phyloP scores from a whole-genome alignment of 2,888 invertebrate genomes.

The Helicoverpa assulta region DNA sequence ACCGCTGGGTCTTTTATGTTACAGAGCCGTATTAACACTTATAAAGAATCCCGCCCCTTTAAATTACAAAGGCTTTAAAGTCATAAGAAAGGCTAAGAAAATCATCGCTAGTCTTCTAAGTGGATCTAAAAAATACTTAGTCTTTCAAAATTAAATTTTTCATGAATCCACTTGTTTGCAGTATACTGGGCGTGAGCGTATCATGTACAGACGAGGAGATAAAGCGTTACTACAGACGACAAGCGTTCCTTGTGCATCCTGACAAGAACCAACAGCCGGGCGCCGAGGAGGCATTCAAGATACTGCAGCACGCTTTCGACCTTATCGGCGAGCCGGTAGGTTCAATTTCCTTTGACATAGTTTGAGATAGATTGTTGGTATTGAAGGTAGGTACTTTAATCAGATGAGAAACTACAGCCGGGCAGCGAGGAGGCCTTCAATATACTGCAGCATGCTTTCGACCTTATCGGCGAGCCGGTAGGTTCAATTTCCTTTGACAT shows the following conservation, averaged over 20 bases:
- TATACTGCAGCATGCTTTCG: constrained; percentile 98
- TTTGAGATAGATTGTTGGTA: neutral
- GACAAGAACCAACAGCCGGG: constrained; percentile 98
- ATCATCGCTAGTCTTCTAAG: too few species aligned
- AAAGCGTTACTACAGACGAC: constrained; percentile 97
- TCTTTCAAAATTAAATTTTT: too few species aligned
- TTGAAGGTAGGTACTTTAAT: too few species aligned
- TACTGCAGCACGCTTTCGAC: constrained; percentile 98
- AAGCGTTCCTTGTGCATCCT: constrained; percentile 98
- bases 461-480: constrained; percentile 97
- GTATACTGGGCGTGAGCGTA: constrained; percentile 96
- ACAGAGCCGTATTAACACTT: too few species aligned
- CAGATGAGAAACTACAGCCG: too few species aligned
- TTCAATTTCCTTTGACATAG: constrained; percentile 56
- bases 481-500: constrained; percentile 70
- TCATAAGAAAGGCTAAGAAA: too few species aligned
- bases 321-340: constrained; percentile 97
- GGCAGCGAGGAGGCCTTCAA: constrained; percentile 99
- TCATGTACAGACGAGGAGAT: constrained; percentile 98
- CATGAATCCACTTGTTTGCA: too few species aligned
- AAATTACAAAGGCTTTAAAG: too few species aligned
- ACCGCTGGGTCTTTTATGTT: too few species aligned
- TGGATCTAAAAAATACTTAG: too few species aligned
- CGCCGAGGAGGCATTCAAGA: constrained; percentile 98
- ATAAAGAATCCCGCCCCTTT: too few species aligned